Percentiles rank a stretch among this genome's conserved stretches.
These are phyloP conservation scores for Propithecus coquereli DNA, from an alignment of 2,113 vertebrate species.

Conservation along the genomic window DNA sequence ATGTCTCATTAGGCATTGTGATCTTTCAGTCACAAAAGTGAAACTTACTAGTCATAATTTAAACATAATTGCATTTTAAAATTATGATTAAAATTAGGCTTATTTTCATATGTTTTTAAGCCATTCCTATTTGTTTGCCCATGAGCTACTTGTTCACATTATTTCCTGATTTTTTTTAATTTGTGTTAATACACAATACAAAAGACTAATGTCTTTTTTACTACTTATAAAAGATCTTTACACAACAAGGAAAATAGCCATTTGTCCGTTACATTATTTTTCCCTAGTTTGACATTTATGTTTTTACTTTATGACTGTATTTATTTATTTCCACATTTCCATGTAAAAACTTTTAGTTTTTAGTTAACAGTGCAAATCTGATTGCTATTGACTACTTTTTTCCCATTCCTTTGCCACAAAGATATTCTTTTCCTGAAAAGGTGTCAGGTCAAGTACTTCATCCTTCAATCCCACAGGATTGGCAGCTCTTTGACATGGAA, in stretches of 20 bases:
- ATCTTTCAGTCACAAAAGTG: background rate
- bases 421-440: background rate
- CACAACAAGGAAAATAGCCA: background rate
- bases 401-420: background rate
- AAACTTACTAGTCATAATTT: background rate
- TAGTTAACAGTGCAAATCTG: background rate
- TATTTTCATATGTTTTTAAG: background rate
- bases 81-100: background rate
- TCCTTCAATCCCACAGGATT: background rate
- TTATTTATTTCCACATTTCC: background rate
- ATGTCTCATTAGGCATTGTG: background rate
- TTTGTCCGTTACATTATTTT: background rate
- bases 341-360: background rate
- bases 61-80: background rate
- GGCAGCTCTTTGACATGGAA: background rate
- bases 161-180: background rate
- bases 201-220: no score
- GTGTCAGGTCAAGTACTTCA: background rate
- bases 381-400: background rate
- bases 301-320: background rate
- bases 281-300: background rate
- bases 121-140: background rate
- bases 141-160: background rate
- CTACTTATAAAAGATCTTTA: background rate
- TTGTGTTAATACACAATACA: no score